Conservation (phyloP, 2,888 invertebrate species). For the Bembecia ichneumoniformis region DNA sequence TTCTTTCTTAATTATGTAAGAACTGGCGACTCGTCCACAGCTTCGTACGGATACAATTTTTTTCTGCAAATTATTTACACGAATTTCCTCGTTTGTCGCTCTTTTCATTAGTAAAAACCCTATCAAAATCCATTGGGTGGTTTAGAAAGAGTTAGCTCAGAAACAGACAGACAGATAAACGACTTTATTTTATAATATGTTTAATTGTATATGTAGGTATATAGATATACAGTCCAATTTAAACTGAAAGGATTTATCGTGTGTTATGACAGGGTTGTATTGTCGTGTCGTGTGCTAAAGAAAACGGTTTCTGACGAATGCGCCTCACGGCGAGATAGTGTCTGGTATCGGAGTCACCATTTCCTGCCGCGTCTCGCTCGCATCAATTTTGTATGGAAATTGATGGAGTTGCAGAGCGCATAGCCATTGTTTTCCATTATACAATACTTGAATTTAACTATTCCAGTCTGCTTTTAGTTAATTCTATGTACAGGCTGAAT, state of each 20-base stretch:
- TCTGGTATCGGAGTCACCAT: conserved; percentile 31
- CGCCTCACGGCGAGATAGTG: conserved; percentile 26
- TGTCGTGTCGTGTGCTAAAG: conserved; percentile 25
- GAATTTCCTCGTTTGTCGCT: no score
- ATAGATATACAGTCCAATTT: no score
- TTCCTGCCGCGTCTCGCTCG: conserved; percentile 30
- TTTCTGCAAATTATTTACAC: neutral
- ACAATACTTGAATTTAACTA: neutral
- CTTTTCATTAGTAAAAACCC: neutral
- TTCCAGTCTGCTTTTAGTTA: neutral
- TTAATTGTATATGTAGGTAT: no score
- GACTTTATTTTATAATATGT: no score
- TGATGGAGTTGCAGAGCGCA: conserved; percentile 26
- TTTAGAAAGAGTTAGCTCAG: no score
- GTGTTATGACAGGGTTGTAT: conserved; percentile 2
- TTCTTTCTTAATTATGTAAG: no score
- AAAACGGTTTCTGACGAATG: conserved; percentile 23
- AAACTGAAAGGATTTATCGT: no score
- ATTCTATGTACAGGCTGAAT: no score
- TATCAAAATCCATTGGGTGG: conserved; percentile 1
- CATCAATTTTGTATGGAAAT: conserved; percentile 50
- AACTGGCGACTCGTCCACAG: no score
- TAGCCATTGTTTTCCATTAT: conserved; percentile 17
- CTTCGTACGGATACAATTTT: no score
- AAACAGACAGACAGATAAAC: no score